Percentiles rank a stretch among this genome's conserved stretches.
Conservation (phyloP, 2,888 invertebrate genomes). For the Melanotus villosus region DNA sequence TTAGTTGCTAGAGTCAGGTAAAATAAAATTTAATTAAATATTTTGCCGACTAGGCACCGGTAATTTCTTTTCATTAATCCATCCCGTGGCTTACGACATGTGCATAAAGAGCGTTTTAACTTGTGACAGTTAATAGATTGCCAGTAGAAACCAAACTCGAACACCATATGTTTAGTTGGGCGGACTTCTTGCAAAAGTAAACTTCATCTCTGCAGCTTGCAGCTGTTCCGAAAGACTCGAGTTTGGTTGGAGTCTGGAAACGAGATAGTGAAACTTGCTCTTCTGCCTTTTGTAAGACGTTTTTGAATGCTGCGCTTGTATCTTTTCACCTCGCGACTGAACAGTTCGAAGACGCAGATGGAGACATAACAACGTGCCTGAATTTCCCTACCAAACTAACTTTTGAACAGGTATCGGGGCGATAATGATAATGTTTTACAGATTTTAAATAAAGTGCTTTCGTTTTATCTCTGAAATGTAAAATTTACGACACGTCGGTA, state of each 20-base stretch:
- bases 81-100: conserved; percentile 13
- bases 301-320: neutral
- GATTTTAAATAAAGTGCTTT: conserved; percentile 24
- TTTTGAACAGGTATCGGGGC: conserved; percentile 6
- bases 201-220: conserved; percentile 30
- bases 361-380: too few relatives aligned
- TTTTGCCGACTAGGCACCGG: conserved; percentile 8
- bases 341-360: neutral
- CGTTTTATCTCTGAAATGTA: conserved; percentile 2
- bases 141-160: conserved; percentile 30
- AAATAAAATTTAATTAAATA: too few relatives aligned
- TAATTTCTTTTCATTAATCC: neutral
- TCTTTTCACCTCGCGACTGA: neutral
- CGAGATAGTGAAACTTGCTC: conserved; percentile 12
- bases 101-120: conserved; percentile 36
- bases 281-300: too few relatives aligned
- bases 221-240: too few relatives aligned
- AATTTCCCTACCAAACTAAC: too few relatives aligned
- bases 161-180: conserved; percentile 33
- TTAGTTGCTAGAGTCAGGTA: too few relatives aligned
- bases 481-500: too few relatives aligned
- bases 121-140: conserved; percentile 39
- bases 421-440: conserved; percentile 30
- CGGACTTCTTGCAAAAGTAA: conserved; percentile 34
- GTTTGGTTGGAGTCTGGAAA: conserved; percentile 9